Evolutionary conservation across 2,797 vertebrate species (phyloP).

Genomic region (Phrynocephalus vlangalii): DNA sequence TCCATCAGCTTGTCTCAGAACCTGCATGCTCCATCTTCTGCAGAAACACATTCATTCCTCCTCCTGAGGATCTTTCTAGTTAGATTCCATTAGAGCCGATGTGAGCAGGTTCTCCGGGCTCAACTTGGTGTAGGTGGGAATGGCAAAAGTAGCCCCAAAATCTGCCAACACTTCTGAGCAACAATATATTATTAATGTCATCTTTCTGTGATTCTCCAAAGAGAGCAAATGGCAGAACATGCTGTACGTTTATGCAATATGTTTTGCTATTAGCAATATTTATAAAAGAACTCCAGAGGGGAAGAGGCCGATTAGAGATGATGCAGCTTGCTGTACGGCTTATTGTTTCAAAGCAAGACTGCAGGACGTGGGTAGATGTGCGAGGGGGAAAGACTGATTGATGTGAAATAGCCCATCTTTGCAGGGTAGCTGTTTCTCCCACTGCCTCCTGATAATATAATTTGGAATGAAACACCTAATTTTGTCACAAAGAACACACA

Average conservation of each 20-base stretch:
- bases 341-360: constrained; percentile 67
- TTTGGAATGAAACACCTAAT: constrained; percentile 18
- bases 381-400: constrained; percentile 69
- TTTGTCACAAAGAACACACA: constrained; percentile 30
- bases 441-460: constrained; percentile 57
- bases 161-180: not conserved
- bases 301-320: constrained; percentile 57
- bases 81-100: constrained; percentile 8
- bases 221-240: constrained; percentile 16
- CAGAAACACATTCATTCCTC: not conserved
- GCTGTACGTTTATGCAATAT: constrained; percentile 5
- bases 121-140: not conserved
- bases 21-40: not conserved
- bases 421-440: constrained; percentile 68
- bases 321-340: constrained; percentile 50
- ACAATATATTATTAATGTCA: constrained; percentile 22
- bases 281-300: constrained; percentile 37
- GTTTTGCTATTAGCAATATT: constrained; percentile 20
- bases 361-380: constrained; percentile 65
- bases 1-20: not conserved
- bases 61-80: not conserved
- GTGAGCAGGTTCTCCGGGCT: not conserved
- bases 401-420: constrained; percentile 72
- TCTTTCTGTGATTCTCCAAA: constrained; percentile 14
- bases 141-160: not conserved